Evolutionary conservation across 2,888 invertebrate species (phyloP), one percentile per base, ranked within the genome.

Genomic region (Caprella mutica): DNA sequence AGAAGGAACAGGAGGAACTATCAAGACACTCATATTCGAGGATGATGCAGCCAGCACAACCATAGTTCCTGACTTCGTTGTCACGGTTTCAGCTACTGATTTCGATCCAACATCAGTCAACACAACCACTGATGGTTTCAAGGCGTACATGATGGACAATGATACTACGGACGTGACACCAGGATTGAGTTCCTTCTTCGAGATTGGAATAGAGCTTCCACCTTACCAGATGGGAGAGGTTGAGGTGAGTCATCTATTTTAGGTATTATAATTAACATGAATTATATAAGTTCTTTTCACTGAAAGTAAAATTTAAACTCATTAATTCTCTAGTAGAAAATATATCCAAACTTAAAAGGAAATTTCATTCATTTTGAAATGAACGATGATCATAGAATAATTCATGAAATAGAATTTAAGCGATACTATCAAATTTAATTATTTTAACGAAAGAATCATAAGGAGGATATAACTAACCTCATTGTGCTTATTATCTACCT

Each of bases 131-230:
- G 38, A 30, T 0, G 56, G 53, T 5, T 42, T 60, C 29, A 21
- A 17, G 23, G 24, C 51, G 1, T 35, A 35, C n/a, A 50, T 30
- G 3, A 5, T 51, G 14, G 35, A 44, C 19, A 52, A 38, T 30
- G 17, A 38, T 2, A 50, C 54, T 8, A 26, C 19, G 2, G 43
- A 23, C 2, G 61, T 58, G 9, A 33, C 30, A 1, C 61, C 58
- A 4, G 61, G 61, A 3, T n/a, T 26, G 29, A 35, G 52, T 24
- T 9, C 44, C 9, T 53, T 40, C 44, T 14, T 26, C n/a, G 61
- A 50, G 9, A 6, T 61, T 19, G 33, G 21, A 5, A n/a, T 60
- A 29, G 54, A 50, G 17, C 6, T 56, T 23, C 54, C 60, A 6
- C 42, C 21, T 30, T 53, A 50, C 17, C 29, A 27, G 6, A 48